These are phyloP conservation scores for Anser brachyrhynchus DNA, from an alignment of 2,113 vertebrate genomes.

Conservation along the genomic window DNA sequence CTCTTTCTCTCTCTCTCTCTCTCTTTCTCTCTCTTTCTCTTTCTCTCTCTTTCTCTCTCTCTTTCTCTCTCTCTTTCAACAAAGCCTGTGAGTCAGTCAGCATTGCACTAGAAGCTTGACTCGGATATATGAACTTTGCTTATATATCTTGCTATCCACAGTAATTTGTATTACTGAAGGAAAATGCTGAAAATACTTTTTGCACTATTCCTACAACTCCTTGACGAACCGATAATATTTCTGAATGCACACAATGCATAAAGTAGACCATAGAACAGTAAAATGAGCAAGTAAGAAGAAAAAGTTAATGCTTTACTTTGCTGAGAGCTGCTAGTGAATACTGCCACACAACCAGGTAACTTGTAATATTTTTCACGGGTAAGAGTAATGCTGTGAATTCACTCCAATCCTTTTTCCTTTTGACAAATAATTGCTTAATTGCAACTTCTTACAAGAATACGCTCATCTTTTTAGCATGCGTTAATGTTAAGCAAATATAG, in stretches of 20 bases:
- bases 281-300: not conserved
- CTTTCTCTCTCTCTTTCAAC: not conserved
- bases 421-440: not conserved
- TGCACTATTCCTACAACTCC: not conserved
- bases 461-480: not conserved
- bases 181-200: not conserved
- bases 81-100: not conserved
- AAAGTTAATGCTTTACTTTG: not conserved
- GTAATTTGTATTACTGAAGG: not conserved
- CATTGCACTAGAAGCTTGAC: not conserved
- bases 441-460: not conserved
- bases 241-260: not conserved
- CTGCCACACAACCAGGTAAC: not conserved
- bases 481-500: not conserved
- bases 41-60: too few species aligned
- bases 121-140: not conserved
- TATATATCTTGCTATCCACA: not conserved
- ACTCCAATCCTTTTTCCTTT: not conserved
- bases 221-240: not conserved
- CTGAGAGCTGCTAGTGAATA: not conserved
- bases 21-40: too few species aligned
- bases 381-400: not conserved
- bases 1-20: too few species aligned
- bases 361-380: not conserved
- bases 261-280: not conserved